Percentiles rank a stretch among this genome's conserved stretches.
Conservation (phyloP, 2,888 invertebrate species). For the Seladonia tumulorum region DNA sequence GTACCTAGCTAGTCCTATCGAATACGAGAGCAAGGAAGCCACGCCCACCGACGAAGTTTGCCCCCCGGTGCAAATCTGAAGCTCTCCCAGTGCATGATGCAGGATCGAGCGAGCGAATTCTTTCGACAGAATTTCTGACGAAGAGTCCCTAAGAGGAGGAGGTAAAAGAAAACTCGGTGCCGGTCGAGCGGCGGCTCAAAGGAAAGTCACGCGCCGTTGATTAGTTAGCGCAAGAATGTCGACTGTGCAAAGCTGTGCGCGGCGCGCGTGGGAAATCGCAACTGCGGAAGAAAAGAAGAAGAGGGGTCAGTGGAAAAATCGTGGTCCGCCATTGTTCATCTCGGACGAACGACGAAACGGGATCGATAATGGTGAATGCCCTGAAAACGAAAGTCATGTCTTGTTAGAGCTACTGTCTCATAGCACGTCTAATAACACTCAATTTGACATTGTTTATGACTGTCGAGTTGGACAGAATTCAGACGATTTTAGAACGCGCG, state of each 20-base stretch:
- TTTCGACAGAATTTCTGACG: slow-evolving; percentile 2
- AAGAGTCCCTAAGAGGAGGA: not conserved
- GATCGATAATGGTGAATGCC: slow-evolving; percentile 5
- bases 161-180: slow-evolving; percentile 13
- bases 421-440: not conserved
- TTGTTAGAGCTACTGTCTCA: not conserved
- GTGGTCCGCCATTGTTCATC: slow-evolving; percentile 15
- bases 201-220: slow-evolving; percentile 52
- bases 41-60: not conserved
- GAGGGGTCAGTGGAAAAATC: not conserved
- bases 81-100: not conserved
- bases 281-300: not conserved
- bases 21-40: not conserved
- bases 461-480: not conserved
- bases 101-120: not conserved
- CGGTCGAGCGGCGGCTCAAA: slow-evolving; percentile 37
- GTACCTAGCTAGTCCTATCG: not conserved
- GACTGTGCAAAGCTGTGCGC: slow-evolving; percentile 39
- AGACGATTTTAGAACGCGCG: not conserved
- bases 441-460: not conserved
- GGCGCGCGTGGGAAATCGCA: slow-evolving; percentile 28
- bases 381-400: slow-evolving; percentile 48
- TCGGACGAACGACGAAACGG: slow-evolving; percentile 27
- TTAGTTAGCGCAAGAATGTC: slow-evolving; percentile 49
- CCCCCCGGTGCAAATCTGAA: not conserved